phyloP scores from a whole-genome alignment of 92 coral and sea anemone genomes.

The Siderastrea siderea region DNA sequence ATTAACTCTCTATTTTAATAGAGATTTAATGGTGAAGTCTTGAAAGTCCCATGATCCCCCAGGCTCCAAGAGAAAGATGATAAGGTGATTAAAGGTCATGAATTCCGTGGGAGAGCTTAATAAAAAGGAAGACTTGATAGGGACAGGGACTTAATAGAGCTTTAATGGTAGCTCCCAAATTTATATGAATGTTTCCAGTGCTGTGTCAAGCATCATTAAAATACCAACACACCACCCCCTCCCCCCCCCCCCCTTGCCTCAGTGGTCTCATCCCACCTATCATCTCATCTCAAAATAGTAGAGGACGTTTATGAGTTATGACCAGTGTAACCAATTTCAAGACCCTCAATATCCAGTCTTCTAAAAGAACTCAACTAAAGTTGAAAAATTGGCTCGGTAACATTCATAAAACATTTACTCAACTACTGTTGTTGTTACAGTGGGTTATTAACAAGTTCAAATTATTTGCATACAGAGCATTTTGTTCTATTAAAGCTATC shows the following conservation, averaged over 20 bases:
- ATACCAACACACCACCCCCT: background rate
- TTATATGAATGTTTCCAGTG: background rate
- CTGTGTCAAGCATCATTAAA: background rate
- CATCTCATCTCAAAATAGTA: constrained; percentile 19
- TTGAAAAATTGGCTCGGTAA: background rate
- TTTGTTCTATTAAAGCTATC: constrained; percentile 11
- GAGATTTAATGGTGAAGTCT: no score
- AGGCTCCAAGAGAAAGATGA: no score
- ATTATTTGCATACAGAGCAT: background rate
- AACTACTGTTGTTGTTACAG: constrained; percentile 1
- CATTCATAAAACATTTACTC: constrained; percentile 10
- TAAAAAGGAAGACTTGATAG: no score
- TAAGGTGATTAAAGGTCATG: no score
- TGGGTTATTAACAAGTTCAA: background rate
- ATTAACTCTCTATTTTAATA: no score
- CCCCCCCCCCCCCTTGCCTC: background rate
- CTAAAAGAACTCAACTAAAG: background rate
- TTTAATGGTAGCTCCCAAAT: no score
- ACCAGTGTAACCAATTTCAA: constrained; percentile 30
- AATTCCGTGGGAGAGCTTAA: no score
- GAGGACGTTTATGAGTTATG: constrained; percentile 9
- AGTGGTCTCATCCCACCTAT: background rate
- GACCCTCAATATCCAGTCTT: constrained; percentile 5
- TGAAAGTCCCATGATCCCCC: no score
- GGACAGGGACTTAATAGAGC: no score